Evolutionary conservation across 2,888 invertebrate species (phyloP).

Genomic region (Pharmacophagus antenor): DNA sequence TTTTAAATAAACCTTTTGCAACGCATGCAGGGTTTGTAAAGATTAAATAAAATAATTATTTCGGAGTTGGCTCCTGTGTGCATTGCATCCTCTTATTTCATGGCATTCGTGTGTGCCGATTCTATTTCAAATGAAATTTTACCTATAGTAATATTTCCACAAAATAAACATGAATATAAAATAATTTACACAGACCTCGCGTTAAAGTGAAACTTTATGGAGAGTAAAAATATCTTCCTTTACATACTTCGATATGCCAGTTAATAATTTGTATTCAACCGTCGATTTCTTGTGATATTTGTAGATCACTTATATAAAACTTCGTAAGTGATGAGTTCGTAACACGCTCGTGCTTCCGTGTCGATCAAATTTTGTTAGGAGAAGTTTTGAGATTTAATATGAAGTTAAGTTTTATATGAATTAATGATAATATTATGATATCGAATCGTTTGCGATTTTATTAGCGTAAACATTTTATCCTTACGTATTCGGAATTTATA

Average conservation of each 20-base stretch:
- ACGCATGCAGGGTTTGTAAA: not conserved
- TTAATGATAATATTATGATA: not conserved
- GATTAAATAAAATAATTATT: not conserved
- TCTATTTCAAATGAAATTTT: not conserved
- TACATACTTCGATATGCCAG: not conserved
- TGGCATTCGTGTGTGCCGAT: not conserved
- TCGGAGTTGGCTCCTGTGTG: not conserved
- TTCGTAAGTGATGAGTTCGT: not conserved
- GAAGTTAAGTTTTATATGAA: not conserved
- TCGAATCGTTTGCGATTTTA: too few species aligned
- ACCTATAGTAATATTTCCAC: not conserved
- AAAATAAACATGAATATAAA: not conserved
- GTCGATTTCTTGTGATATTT: not conserved
- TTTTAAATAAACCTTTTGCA: not conserved
- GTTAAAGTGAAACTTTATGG: too few species aligned
- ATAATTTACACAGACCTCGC: not conserved
- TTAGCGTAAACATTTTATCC: too few species aligned
- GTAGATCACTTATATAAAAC: not conserved
- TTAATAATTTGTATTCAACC: not conserved
- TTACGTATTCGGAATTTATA: too few species aligned
- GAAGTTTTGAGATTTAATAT: not conserved
- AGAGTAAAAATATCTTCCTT: not conserved
- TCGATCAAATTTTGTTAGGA: not conserved
- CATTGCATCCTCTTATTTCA: not conserved
- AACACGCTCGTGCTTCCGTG: not conserved